These are phyloP conservation scores for Sclerodermus sp. DNA, from an alignment of 2,888 invertebrate species.

Conservation along the genomic window DNA sequence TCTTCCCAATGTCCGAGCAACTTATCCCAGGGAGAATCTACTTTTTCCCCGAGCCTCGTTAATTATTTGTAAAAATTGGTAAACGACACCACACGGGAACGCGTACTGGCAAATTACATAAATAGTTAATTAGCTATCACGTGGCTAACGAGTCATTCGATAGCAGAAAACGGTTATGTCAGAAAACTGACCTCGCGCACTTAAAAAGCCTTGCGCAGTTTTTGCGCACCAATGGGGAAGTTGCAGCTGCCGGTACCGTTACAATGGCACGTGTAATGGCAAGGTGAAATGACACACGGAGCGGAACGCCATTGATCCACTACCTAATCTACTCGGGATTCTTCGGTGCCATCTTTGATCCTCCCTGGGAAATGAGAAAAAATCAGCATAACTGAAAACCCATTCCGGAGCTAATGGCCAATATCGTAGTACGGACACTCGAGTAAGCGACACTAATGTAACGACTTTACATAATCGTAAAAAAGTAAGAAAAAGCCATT, in stretches of 20 bases:
- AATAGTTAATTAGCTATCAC: slow-evolving; percentile 8
- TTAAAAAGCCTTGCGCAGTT: slow-evolving; percentile 15
- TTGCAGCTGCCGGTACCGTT: slow-evolving; percentile 19
- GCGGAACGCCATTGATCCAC: background rate
- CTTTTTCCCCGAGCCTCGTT: too few species aligned
- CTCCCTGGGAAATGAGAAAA: too few species aligned
- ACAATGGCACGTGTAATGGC: slow-evolving; percentile 8
- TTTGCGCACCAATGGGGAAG: background rate
- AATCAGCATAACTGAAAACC: too few species aligned
- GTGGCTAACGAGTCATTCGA: background rate
- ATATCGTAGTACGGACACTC: too few species aligned
- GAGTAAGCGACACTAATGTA: too few species aligned
- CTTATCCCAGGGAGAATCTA: too few species aligned
- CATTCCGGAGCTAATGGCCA: too few species aligned
- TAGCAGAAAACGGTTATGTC: slow-evolving; percentile 21
- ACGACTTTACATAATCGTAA: too few species aligned
- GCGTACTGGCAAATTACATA: slow-evolving; percentile 8
- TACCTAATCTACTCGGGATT: background rate
- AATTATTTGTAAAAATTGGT: too few species aligned
- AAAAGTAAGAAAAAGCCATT: background rate
- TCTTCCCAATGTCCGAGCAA: too few species aligned
- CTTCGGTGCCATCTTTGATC: too few species aligned
- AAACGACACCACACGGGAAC: background rate
- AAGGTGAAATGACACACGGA: slow-evolving; percentile 18
- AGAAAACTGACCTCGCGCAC: slow-evolving; percentile 29